phyloP scores from a whole-genome alignment of 2,888 invertebrate species.

The Peribatodes rhomboidaria region DNA sequence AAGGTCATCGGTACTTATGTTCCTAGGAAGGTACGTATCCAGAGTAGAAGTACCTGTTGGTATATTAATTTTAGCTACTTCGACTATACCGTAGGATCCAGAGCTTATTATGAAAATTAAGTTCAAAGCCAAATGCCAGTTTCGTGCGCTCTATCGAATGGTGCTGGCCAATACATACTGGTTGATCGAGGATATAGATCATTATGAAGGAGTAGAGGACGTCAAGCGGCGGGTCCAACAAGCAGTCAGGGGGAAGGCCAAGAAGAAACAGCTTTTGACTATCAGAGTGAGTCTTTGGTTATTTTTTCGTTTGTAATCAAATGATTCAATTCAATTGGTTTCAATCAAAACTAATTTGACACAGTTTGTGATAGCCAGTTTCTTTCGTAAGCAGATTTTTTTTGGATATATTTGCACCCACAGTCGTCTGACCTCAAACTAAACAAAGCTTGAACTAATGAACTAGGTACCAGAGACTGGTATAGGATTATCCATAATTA shows the following conservation, averaged over 20 bases:
- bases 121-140: conserved; percentile 81
- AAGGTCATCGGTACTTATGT: too few relatives aligned
- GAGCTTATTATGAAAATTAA: conserved; percentile 71
- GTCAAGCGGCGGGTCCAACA: conserved; percentile 86
- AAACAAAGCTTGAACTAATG: too few relatives aligned
- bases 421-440: too few relatives aligned
- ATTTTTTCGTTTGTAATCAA: not conserved
- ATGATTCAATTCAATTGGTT: not conserved
- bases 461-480: too few relatives aligned
- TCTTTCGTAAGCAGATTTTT: too few relatives aligned
- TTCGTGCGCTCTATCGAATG: conserved; percentile 84
- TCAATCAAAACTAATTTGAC: too few relatives aligned
- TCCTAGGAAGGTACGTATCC: too few relatives aligned
- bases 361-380: too few relatives aligned
- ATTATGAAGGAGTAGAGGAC: conserved; percentile 81
- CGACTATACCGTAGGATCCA: conserved; percentile 66
- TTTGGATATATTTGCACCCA: too few relatives aligned
- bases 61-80: not conserved
- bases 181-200: conserved; percentile 83
- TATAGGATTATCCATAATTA: too few relatives aligned
- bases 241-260: conserved; percentile 79
- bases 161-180: conserved; percentile 86
- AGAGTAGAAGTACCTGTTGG: too few relatives aligned
- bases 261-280: conserved; percentile 81
- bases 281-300: conserved; percentile 71